Percentiles rank a stretch among this genome's conserved stretches.
These are phyloP conservation scores for Anagrus nilaparvatae DNA, from an alignment of 1,140 invertebrate species.

Conservation along the genomic window DNA sequence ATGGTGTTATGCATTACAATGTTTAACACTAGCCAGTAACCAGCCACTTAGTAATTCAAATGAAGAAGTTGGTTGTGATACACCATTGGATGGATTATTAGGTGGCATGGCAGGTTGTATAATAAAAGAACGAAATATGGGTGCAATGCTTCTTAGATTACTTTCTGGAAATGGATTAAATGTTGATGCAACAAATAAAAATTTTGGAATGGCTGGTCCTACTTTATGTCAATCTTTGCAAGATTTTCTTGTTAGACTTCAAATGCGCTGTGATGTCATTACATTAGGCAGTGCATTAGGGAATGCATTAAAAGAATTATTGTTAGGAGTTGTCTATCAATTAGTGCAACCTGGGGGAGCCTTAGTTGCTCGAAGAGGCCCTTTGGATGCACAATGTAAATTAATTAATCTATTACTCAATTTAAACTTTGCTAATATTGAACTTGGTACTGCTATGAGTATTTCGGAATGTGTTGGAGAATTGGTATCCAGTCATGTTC, in stretches of 20 bases:
- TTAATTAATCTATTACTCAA: conserved; percentile 57
- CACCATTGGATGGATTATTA: conserved; percentile 29
- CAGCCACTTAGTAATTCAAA: conserved; percentile 30
- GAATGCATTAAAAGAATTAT: conserved; percentile 54
- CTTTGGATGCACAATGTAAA: conserved; percentile 70
- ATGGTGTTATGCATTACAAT: conserved; percentile 64
- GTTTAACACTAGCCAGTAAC: conserved; percentile 48
- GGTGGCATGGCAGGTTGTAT: conserved; percentile 51
- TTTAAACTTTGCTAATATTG: conserved; percentile 56
- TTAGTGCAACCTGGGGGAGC: conserved; percentile 61
- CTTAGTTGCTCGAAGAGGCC: conserved; percentile 59
- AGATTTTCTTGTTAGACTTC: conserved; percentile 59
- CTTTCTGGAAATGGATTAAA: conserved; percentile 54
- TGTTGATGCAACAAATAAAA: conserved; percentile 42
- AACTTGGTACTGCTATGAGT: conserved; percentile 61
- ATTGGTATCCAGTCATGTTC: conserved; percentile 35
- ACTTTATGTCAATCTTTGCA: conserved; percentile 63
- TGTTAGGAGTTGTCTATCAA: conserved; percentile 61
- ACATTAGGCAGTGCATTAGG: conserved; percentile 45
- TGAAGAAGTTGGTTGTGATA: conserved; percentile 27
- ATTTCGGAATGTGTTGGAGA: conserved; percentile 62
- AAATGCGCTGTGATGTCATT: conserved; percentile 58
- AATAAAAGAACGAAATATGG: conserved; percentile 57
- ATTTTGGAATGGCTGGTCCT: conserved; percentile 56
- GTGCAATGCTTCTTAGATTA: conserved; percentile 61